A percentile compares a stretch with the other conserved stretches of the same genome.
Conservation (phyloP, 1,140 invertebrate genomes). For the Protaetia brevitarsis region DNA sequence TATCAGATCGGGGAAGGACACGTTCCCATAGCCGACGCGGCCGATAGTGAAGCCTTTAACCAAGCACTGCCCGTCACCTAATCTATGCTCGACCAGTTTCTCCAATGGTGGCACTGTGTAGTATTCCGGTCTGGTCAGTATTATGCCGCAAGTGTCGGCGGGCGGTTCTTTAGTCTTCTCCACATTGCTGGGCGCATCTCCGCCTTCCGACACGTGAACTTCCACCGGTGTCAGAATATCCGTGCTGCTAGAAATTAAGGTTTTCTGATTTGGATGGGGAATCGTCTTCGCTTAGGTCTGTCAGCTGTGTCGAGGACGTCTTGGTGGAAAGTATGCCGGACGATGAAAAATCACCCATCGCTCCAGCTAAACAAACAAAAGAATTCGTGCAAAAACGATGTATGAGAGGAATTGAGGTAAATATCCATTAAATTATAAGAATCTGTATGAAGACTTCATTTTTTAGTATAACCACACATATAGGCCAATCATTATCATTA, state of each 20-base stretch:
- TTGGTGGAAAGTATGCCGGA: no score
- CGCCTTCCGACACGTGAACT: neutral
- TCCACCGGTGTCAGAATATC: neutral
- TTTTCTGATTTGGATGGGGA: no score
- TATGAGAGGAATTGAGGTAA: no score
- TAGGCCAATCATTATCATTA: no score
- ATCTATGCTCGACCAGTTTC: slow-evolving; percentile 61
- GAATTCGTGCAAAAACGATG: no score
- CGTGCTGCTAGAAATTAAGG: neutral
- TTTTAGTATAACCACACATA: no score
- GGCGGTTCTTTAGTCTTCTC: neutral
- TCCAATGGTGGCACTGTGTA: slow-evolving; percentile 81
- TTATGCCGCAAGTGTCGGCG: slow-evolving; percentile 33
- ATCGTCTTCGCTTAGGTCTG: no score
- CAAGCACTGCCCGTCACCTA: slow-evolving; percentile 74
- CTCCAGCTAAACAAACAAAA: no score
- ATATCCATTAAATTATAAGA: no score
- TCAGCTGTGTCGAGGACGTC: no score
- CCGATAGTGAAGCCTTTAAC: slow-evolving; percentile 91
- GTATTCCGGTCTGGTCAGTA: slow-evolving; percentile 61
- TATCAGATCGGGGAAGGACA: slow-evolving; percentile 82
- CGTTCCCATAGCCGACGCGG: slow-evolving; percentile 86
- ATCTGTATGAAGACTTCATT: no score
- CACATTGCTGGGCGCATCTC: neutral
- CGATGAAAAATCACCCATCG: no score